A percentile compares a stretch with the other conserved stretches of the same genome.
Conservation (phyloP, 2,113 vertebrate genomes). For the Colaptes auratus region DNA sequence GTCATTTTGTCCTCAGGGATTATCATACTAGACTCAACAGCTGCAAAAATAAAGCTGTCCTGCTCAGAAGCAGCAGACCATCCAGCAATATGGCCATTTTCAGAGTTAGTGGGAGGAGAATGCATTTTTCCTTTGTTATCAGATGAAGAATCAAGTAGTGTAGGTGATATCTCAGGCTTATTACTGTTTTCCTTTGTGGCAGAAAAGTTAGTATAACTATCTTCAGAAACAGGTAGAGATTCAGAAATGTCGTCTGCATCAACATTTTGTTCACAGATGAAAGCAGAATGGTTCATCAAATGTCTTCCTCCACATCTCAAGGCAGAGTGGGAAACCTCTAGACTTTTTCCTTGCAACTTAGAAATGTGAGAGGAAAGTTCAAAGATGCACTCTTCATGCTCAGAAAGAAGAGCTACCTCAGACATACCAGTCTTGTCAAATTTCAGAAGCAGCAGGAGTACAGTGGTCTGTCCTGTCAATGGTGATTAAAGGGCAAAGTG, state of each 20-base stretch:
- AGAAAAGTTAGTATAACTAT: background rate
- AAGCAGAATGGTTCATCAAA: slow-evolving; percentile 21
- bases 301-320: background rate
- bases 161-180: background rate
- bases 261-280: background rate
- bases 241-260: background rate
- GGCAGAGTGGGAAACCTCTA: background rate
- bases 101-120: background rate
- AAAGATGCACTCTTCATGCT: background rate
- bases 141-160: background rate
- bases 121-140: background rate
- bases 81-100: background rate
- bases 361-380: background rate
- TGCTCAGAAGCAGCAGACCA: background rate
- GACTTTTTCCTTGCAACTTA: background rate
- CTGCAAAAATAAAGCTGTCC: background rate
- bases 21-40: background rate
- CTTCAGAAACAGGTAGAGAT: slow-evolving; percentile 1
- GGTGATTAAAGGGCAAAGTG: background rate
- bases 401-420: background rate
- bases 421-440: background rate
- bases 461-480: background rate
- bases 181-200: background rate
- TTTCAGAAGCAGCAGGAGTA: background rate
- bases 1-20: background rate